A percentile compares a stretch with the other conserved stretches of the same genome.
Conservation (phyloP, 2,797 vertebrate genomes). For the Pelochelys cantorii region DNA sequence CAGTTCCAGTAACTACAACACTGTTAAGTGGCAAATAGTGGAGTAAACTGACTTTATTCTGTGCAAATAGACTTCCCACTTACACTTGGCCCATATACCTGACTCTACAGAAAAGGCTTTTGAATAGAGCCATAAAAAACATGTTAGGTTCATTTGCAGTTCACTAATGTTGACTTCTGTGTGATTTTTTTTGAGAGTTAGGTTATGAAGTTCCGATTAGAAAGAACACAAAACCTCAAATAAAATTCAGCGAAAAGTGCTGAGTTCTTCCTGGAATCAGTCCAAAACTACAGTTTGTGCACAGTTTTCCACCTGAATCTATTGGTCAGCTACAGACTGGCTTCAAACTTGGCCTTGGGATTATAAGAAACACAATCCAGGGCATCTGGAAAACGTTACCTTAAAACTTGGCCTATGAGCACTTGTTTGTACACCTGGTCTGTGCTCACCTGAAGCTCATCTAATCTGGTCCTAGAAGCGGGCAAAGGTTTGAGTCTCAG, state of each 20-base stretch:
- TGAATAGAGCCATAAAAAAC: background rate
- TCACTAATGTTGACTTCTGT: slow-evolving; percentile 5
- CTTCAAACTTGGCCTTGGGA: background rate
- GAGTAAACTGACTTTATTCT: background rate
- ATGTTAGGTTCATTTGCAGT: background rate
- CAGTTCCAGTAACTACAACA: background rate
- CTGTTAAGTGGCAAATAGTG: background rate
- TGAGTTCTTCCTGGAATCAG: background rate
- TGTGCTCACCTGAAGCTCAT: background rate
- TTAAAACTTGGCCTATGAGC: background rate
- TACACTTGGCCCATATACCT: background rate
- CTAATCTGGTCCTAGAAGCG: background rate
- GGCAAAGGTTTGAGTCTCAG: background rate
- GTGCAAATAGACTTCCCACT: background rate
- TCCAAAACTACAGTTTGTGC: background rate
- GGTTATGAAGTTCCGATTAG: slow-evolving; percentile 8
- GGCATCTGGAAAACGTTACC: background rate
- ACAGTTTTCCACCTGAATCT: slow-evolving; percentile 9
- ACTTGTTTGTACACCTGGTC: background rate
- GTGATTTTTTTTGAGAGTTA: background rate
- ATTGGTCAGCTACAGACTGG: background rate
- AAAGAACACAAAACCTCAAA: background rate
- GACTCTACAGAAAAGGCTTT: background rate
- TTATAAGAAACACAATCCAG: background rate
- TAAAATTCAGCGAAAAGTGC: background rate